Percentiles rank a stretch among this genome's conserved stretches.
phyloP scores from a whole-genome alignment of 2,888 invertebrate genomes.

The Apantesis nais region DNA sequence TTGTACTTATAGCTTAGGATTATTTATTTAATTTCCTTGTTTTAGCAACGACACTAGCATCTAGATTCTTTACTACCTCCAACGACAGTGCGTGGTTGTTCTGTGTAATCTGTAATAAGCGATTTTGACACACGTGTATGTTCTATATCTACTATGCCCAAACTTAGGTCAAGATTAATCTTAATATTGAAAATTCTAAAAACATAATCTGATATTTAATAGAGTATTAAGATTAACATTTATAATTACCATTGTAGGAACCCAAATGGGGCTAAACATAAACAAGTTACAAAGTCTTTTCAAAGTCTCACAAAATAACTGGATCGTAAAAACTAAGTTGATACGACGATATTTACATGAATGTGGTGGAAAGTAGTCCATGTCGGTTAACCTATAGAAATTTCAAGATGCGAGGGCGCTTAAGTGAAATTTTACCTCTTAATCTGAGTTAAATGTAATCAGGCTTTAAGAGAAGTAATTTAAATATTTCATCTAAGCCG shows the following conservation, averaged over 20 bases:
- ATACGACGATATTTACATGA: conserved; percentile 36
- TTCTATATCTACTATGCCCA: not conserved
- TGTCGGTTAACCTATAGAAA: conserved; percentile 53
- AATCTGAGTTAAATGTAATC: conserved; percentile 58
- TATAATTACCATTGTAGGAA: not conserved
- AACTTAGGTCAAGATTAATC: not conserved
- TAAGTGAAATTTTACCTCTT: conserved; percentile 55
- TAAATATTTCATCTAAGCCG: conserved; percentile 50
- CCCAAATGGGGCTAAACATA: not conserved
- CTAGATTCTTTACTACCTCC: not conserved
- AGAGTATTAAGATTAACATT: not conserved
- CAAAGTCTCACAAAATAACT: not conserved
- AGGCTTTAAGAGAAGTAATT: conserved; percentile 57
- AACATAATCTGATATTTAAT: not conserved
- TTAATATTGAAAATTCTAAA: not conserved
- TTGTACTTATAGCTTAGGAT: not conserved
- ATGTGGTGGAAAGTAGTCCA: conserved; percentile 30
- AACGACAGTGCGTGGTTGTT: not conserved
- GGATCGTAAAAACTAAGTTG: conserved; percentile 12
- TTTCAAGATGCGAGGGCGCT: conserved; percentile 52
- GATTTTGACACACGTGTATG: not conserved
- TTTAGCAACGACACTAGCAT: not conserved
- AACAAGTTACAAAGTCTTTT: not conserved
- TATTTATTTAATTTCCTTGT: not conserved
- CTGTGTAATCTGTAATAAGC: not conserved